Conservation (phyloP, 2,113 vertebrate species). For the Psittacula cyanocephala region DNA sequence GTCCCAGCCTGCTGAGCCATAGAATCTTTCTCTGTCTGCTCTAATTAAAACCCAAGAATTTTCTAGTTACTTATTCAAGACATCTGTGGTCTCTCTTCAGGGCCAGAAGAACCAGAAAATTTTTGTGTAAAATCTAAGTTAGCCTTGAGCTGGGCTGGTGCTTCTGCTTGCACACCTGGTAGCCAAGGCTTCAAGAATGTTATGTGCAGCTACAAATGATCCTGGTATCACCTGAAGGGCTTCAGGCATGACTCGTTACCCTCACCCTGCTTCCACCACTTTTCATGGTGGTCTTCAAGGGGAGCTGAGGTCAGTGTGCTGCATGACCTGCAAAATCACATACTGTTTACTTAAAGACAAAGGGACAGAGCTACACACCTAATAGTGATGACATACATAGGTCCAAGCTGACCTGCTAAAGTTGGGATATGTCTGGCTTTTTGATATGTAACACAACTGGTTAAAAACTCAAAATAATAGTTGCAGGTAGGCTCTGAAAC, state of each 20-base stretch:
- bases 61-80: background rate
- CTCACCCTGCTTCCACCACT: background rate
- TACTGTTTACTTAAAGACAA: background rate
- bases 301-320: background rate
- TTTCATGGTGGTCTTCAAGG: background rate
- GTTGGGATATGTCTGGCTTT: background rate
- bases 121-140: background rate
- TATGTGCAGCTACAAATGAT: background rate
- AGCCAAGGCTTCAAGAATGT: background rate
- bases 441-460: background rate
- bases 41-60: background rate
- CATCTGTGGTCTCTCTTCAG: background rate
- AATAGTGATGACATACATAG: background rate
- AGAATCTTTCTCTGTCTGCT: background rate
- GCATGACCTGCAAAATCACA: background rate
- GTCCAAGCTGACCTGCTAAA: background rate
- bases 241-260: background rate
- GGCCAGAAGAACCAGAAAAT: background rate
- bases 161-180: background rate
- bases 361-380: background rate
- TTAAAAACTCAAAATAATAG: background rate
- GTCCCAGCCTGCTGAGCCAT: background rate
- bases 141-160: background rate
- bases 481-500: background rate
- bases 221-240: background rate